These are phyloP conservation scores for Strigamia maritima DNA, from an alignment of 2,888 invertebrate genomes.

Conservation along the genomic window DNA sequence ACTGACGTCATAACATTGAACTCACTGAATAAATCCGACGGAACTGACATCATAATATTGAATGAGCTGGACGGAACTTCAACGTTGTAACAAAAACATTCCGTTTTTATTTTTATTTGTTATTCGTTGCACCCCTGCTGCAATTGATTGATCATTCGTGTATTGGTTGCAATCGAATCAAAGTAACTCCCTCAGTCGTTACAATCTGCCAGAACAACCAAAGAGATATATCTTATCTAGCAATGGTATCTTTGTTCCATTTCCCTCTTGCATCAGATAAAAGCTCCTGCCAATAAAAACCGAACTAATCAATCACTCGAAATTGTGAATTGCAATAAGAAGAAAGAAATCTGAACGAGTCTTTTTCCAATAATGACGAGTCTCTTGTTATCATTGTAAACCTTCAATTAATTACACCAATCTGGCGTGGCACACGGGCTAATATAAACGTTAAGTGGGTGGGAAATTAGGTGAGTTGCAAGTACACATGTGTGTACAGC, in stretches of 20 bases:
- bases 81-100: too few species aligned
- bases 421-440: background rate
- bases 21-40: too few species aligned
- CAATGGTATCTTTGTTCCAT: background rate
- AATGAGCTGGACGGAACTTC: too few species aligned
- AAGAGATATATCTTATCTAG: background rate
- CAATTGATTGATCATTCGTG: background rate
- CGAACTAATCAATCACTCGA: background rate
- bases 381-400: background rate
- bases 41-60: too few species aligned
- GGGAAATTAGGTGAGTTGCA: constrained; percentile 13
- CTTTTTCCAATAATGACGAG: background rate
- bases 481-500: background rate
- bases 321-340: background rate
- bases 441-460: constrained; percentile 22
- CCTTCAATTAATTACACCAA: constrained; percentile 21
- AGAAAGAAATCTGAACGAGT: background rate
- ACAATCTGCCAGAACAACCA: background rate
- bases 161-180: background rate
- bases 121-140: background rate
- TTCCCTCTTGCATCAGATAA: background rate
- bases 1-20: too few species aligned
- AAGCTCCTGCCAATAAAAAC: background rate
- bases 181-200: background rate
- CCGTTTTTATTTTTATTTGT: too few species aligned